These are phyloP conservation scores for Zapus hudsonius DNA, from an alignment of 2,113 vertebrate species.

Conservation along the genomic window DNA sequence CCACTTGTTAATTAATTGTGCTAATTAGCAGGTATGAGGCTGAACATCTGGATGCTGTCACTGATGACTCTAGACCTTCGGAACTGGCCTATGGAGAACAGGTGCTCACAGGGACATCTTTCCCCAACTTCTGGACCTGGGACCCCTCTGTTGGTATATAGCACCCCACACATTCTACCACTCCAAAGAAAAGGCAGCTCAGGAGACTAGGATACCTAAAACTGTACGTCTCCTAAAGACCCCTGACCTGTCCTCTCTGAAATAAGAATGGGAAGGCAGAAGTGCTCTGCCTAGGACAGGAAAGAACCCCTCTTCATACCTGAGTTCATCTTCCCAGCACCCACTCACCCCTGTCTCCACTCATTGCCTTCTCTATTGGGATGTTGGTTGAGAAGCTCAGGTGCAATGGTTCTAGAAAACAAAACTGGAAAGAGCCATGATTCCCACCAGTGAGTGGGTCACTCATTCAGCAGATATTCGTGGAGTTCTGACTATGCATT, in stretches of 20 bases:
- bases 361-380: neutral
- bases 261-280: neutral
- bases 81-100: slow-evolving; percentile 68
- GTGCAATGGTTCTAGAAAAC: neutral
- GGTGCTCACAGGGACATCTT: slow-evolving; percentile 66
- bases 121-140: slow-evolving; percentile 30
- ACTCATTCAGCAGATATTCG: neutral
- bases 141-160: neutral
- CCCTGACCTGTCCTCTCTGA: neutral
- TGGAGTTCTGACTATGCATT: neutral
- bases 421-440: neutral
- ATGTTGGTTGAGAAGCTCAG: neutral
- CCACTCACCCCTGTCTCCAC: neutral
- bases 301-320: neutral
- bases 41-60: slow-evolving; percentile 93
- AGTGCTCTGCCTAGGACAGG: neutral
- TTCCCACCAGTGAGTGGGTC: neutral
- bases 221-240: neutral
- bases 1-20: slow-evolving; percentile 92
- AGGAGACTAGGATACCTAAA: neutral
- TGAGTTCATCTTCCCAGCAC: neutral
- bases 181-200: neutral
- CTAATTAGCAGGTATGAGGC: slow-evolving; percentile 93
- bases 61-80: slow-evolving; percentile 61
- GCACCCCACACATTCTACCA: neutral